A percentile compares a stretch with the other conserved stretches of the same genome.
Conservation (phyloP, 2,113 vertebrate species). For the Menidia beryllina region DNA sequence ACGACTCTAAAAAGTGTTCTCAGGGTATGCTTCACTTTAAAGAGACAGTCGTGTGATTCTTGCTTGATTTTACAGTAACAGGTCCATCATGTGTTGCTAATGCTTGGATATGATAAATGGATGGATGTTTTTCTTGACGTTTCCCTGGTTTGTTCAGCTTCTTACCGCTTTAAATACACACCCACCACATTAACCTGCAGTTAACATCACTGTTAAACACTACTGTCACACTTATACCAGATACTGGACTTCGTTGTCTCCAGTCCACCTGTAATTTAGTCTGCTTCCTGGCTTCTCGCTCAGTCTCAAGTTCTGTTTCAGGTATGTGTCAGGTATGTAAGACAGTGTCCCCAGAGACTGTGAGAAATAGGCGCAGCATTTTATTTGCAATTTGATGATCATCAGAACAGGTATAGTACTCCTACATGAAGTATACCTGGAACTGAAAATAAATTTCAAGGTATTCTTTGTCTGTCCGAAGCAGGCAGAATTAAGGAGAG, state of each 20-base stretch:
- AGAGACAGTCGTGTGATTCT: not conserved
- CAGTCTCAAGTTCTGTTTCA: constrained; percentile 9
- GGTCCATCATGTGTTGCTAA: not conserved
- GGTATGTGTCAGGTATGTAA: constrained; percentile 30
- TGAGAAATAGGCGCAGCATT: constrained; percentile 53
- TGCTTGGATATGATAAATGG: not conserved
- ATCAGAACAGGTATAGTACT: constrained; percentile 33
- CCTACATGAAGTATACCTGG: not conserved
- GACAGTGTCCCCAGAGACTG: not conserved
- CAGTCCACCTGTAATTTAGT: not conserved
- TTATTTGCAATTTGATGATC: constrained; percentile 29
- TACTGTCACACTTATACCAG: not conserved
- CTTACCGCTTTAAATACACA: not conserved
- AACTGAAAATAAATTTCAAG: constrained; percentile 4
- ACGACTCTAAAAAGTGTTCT: not conserved
- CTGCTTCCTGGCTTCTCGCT: not conserved
- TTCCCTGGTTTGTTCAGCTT: too few species aligned
- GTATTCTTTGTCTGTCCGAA: constrained; percentile 22
- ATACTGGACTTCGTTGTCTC: not conserved
- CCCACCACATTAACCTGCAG: constrained; percentile 16
- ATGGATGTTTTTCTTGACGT: not conserved
- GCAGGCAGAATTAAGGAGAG: not conserved
- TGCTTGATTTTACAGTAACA: not conserved
- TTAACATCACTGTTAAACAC: not conserved
- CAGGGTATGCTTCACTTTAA: not conserved